Evolutionary conservation across 2,797 vertebrate genomes (phyloP).

Genomic region (Chanos chanos): DNA sequence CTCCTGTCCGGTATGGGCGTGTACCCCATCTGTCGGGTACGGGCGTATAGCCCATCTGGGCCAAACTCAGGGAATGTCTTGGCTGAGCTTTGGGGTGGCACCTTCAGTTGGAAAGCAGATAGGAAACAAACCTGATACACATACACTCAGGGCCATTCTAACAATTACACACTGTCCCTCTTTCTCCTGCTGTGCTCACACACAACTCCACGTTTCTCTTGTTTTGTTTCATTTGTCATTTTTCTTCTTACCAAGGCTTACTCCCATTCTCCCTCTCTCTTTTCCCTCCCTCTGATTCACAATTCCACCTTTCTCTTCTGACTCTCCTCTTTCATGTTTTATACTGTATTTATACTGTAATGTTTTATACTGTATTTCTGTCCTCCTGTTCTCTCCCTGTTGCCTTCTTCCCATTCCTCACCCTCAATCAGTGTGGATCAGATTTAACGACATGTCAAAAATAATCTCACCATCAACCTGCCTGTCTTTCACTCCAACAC

Average conservation of each 20-base stretch:
- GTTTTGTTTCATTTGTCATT: too few relatives aligned
- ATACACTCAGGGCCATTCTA: not conserved
- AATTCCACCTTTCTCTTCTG: not conserved
- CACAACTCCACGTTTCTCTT: too few relatives aligned
- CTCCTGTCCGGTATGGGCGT: too few relatives aligned
- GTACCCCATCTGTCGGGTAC: too few relatives aligned
- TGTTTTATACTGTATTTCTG: too few relatives aligned
- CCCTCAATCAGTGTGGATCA: slow-evolving; percentile 51
- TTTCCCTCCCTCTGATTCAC: slow-evolving; percentile 8
- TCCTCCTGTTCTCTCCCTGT: slow-evolving; percentile 5
- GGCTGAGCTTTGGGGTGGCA: too few relatives aligned
- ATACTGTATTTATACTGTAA: too few relatives aligned
- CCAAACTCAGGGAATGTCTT: too few relatives aligned
- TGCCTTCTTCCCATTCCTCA: slow-evolving; percentile 34
- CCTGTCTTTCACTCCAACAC: not conserved
- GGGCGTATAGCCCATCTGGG: too few relatives aligned
- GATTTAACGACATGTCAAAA: slow-evolving; percentile 64
- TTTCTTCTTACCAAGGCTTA: too few relatives aligned
- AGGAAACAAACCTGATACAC: not conserved
- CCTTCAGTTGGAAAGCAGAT: too few relatives aligned
- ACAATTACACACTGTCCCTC: not conserved
- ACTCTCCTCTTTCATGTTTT: not conserved
- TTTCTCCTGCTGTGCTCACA: not conserved
- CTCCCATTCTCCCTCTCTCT: not conserved
- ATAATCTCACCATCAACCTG: slow-evolving; percentile 46